Percentiles rank a stretch among this genome's conserved stretches.
These are phyloP conservation scores for Macropodus opercularis DNA, from an alignment of 2,797 vertebrate species.

Conservation along the genomic window DNA sequence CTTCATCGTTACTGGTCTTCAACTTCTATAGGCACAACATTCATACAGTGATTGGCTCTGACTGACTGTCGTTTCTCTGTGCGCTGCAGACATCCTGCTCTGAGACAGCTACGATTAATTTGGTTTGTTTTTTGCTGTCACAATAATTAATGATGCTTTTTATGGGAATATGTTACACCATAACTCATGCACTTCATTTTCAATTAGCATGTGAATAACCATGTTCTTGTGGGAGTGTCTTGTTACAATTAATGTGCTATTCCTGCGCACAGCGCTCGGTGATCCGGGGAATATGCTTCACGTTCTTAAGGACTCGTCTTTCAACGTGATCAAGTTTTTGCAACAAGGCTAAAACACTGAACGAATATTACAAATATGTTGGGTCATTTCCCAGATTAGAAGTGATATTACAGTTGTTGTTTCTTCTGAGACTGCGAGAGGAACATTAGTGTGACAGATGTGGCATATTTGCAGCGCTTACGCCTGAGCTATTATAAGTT, in stretches of 20 bases:
- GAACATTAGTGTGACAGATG: constrained; percentile 51
- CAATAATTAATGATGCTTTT: constrained; percentile 65
- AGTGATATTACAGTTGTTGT: constrained; percentile 50
- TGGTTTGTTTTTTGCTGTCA: constrained; percentile 50
- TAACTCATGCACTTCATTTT: constrained; percentile 67
- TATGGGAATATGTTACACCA: constrained; percentile 43
- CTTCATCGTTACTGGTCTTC: constrained; percentile 21
- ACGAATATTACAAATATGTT: constrained; percentile 59
- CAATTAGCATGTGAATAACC: constrained; percentile 71
- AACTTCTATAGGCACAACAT: no score
- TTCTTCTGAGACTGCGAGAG: constrained; percentile 18
- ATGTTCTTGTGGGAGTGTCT: constrained; percentile 70
- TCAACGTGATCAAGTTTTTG: constrained; percentile 58
- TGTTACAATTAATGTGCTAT: constrained; percentile 65
- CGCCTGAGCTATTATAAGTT: constrained; percentile 17
- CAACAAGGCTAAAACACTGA: constrained; percentile 49
- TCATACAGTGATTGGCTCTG: constrained; percentile 19
- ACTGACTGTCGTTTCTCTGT: constrained; percentile 27
- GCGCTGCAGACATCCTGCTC: constrained; percentile 24
- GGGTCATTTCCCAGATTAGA: constrained; percentile 65
- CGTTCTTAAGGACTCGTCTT: constrained; percentile 54
- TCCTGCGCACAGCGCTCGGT: constrained; percentile 35
- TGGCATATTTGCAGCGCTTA: constrained; percentile 22
- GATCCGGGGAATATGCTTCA: constrained; percentile 58
- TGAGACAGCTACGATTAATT: constrained; percentile 35